Base-by-base conservation (phyloP, 2,888 invertebrate genomes). In the Hemithea aestivaria region DNA sequence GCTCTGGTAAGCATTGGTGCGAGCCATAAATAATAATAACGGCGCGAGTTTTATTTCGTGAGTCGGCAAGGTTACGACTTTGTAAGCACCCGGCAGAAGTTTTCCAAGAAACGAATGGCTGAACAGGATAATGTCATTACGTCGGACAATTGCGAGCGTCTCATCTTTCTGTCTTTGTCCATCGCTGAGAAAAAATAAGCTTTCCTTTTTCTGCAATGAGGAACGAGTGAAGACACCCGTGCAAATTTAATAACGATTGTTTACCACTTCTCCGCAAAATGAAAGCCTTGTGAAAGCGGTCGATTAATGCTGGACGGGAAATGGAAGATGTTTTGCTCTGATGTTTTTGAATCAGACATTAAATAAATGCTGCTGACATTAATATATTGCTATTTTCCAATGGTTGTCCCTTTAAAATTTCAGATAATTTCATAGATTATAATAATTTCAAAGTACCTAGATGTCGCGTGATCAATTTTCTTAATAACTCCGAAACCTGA, bases 211-310 rank as follows among this genome's bases (percentile, higher is more conserved):
- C 53, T 65, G 56, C 67, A 65, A 62, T 62, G 60, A 70, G 62
- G 56, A 64, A 70, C 60, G 67, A 61, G 63, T 65, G 69, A 71
- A 75, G 75, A 76, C 74, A 76, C 67, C 76, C 78, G 78, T 78
- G 77, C 70, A 80, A 84, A 83, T 84, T 83, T 81, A 84, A 84
- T 83, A 84, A 84, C 76, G 77, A 84, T 82, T 84, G 81, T 82
- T 83, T 83, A 80, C 82, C 69, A 78, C 74, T 73, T 71, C 60
- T 47, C 73, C 67, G 62, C 71, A 71, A 73, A 81, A 80, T 75
- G 70, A 75, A 79, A 74, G 60, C 63, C 63, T 74, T 59, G 71
- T 58, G 66, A 70, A 75, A 70, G 65, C 66, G 64, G 60, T 61
- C 72, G 71, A 75, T 75, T 75, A 73, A 65, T 65, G 51, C 57